Evolutionary conservation across 2,797 vertebrate genomes (phyloP).

Genomic region (Dipus sagitta): DNA sequence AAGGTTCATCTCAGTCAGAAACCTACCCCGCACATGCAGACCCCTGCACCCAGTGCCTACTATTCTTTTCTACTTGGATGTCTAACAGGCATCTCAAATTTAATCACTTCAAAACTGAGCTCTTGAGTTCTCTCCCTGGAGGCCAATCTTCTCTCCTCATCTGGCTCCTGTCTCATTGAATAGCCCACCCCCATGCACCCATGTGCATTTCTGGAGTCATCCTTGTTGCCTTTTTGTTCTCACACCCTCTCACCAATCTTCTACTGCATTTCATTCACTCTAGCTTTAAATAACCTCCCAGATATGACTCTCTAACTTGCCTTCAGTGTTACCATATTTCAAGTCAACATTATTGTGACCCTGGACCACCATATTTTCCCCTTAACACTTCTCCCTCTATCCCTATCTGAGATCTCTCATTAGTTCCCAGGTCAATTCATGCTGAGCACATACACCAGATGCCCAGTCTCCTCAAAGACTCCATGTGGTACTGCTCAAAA

Average conservation of each 20-base stretch:
- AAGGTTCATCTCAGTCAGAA: neutral
- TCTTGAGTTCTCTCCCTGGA: neutral
- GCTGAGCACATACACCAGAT: neutral
- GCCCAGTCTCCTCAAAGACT: neutral
- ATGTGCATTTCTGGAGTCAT: neutral
- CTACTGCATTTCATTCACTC: neutral
- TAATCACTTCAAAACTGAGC: conserved; percentile 1
- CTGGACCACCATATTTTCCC: too few species aligned
- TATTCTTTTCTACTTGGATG: neutral
- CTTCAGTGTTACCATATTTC: neutral
- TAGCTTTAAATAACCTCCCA: neutral
- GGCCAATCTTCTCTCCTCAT: neutral
- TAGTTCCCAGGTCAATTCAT: neutral
- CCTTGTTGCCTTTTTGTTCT: neutral
- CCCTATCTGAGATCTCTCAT: neutral
- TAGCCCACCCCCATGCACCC: neutral
- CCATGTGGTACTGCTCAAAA: neutral
- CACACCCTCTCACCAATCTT: neutral
- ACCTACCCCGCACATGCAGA: neutral
- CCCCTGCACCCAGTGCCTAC: neutral
- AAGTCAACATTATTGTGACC: too few species aligned
- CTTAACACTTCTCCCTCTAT: too few species aligned
- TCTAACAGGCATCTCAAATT: neutral
- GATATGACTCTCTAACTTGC: neutral
- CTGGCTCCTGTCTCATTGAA: neutral